Evolutionary conservation across 2,797 vertebrate genomes (phyloP).

Genomic region (Tapirus indicus): DNA sequence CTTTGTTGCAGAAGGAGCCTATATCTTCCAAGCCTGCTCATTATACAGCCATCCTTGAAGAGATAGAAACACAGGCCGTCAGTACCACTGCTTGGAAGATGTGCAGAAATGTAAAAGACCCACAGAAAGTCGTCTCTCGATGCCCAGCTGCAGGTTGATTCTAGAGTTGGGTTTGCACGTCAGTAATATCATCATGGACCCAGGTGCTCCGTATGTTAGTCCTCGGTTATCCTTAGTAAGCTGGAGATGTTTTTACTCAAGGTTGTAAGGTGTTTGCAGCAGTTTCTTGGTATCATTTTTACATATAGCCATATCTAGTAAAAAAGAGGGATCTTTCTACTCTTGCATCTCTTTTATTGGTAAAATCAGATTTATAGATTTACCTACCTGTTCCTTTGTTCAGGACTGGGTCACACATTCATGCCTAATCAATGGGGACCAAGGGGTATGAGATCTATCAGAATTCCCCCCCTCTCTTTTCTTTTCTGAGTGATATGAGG

Average conservation of each 20-base stretch:
- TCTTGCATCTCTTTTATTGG: background rate
- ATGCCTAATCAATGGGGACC: background rate
- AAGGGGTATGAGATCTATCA: background rate
- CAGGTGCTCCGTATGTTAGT: background rate
- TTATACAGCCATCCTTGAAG: background rate
- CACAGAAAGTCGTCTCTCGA: background rate
- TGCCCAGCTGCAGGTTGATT: background rate
- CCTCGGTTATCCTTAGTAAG: background rate
- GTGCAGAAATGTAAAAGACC: background rate
- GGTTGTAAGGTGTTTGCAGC: background rate
- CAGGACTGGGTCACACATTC: background rate
- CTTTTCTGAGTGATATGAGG: background rate
- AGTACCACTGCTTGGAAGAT: background rate
- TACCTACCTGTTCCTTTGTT: background rate
- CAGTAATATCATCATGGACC: background rate
- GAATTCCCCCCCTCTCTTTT: background rate
- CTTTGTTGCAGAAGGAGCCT: background rate
- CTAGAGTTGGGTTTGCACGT: background rate
- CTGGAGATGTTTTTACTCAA: background rate
- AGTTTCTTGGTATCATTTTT: background rate
- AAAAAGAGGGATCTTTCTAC: background rate
- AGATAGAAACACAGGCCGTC: background rate
- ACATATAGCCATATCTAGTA: too few species aligned
- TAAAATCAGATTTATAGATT: background rate
- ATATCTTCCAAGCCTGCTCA: background rate